Evolutionary conservation across 37 sponge, comb jelly and placozoan species (phyloP).

Genomic region (Axinella damicornis): DNA sequence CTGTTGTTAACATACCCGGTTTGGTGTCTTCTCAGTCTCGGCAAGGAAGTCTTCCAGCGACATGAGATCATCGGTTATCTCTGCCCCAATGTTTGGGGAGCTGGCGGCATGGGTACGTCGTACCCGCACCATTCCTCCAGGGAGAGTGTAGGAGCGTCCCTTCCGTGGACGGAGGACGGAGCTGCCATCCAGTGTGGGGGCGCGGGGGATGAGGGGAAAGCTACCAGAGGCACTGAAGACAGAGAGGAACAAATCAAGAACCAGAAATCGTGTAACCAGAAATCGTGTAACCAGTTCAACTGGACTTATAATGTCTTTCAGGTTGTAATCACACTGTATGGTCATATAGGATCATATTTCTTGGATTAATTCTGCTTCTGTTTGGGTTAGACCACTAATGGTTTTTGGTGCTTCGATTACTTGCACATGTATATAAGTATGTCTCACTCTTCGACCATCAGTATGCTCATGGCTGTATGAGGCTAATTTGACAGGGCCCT

Average conservation of each 20-base stretch:
- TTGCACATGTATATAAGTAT: too few relatives aligned
- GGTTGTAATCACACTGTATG: too few relatives aligned
- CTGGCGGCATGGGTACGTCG: not conserved
- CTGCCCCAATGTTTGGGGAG: not conserved
- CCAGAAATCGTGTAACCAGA: too few relatives aligned
- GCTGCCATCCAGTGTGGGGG: constrained; percentile 28
- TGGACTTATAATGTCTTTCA: too few relatives aligned
- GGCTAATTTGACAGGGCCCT: too few relatives aligned
- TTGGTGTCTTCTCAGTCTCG: constrained; percentile 80
- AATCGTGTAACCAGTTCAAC: too few relatives aligned
- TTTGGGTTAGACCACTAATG: too few relatives aligned
- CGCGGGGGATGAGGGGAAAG: constrained; percentile 21
- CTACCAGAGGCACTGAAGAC: not conserved
- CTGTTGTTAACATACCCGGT: constrained; percentile 18
- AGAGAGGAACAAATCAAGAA: not conserved
- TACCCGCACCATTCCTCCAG: constrained; percentile 3
- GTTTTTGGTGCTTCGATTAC: too few relatives aligned
- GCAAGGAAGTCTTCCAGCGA: constrained; percentile 84
- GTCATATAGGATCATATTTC: too few relatives aligned
- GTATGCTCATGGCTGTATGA: too few relatives aligned
- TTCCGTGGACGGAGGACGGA: constrained; percentile 33
- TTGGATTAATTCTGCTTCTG: too few relatives aligned
- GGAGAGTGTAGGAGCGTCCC: constrained; percentile 33
- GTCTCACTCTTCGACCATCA: too few relatives aligned
- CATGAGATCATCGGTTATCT: constrained; percentile 47